Conservation (phyloP, 1,140 invertebrate species). For the Papilio polyxenes region DNA sequence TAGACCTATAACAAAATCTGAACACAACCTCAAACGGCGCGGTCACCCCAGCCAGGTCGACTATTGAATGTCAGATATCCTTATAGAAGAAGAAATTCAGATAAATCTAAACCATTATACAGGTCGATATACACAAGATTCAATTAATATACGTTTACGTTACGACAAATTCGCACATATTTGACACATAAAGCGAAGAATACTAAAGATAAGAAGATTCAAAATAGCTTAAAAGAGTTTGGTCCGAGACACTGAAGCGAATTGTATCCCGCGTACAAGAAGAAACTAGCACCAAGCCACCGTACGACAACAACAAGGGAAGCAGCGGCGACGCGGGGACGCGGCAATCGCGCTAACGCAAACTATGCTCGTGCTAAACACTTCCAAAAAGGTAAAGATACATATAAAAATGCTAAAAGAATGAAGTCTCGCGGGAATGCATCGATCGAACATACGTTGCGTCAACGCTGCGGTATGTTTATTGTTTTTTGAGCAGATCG, state of each 20-base stretch:
- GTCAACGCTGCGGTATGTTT: conserved; percentile 58
- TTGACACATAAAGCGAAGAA: conserved; percentile 80
- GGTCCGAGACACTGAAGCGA: conserved; percentile 79
- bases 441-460: conserved; percentile 57
- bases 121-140: conserved; percentile 77
- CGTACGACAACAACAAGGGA: conserved; percentile 66
- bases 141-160: conserved; percentile 70
- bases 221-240: conserved; percentile 72
- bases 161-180: conserved; percentile 79
- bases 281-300: conserved; percentile 77
- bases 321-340: conserved; percentile 50
- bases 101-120: conserved; percentile 80
- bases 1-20: conserved; percentile 72
- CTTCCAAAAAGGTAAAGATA: conserved; percentile 68
- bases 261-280: conserved; percentile 66
- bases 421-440: conserved; percentile 46
- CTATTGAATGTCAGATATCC: conserved; percentile 68
- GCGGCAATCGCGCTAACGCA: conserved; percentile 51
- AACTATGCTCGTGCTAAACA: conserved; percentile 65
- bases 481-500: conserved; percentile 60
- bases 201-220: conserved; percentile 73
- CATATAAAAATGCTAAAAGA: conserved; percentile 70
- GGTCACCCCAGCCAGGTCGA: conserved; percentile 61
- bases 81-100: conserved; percentile 73
- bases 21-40: conserved; percentile 68